These are phyloP conservation scores for Caretta caretta DNA, from an alignment of 2,113 vertebrate species.

Conservation along the genomic window DNA sequence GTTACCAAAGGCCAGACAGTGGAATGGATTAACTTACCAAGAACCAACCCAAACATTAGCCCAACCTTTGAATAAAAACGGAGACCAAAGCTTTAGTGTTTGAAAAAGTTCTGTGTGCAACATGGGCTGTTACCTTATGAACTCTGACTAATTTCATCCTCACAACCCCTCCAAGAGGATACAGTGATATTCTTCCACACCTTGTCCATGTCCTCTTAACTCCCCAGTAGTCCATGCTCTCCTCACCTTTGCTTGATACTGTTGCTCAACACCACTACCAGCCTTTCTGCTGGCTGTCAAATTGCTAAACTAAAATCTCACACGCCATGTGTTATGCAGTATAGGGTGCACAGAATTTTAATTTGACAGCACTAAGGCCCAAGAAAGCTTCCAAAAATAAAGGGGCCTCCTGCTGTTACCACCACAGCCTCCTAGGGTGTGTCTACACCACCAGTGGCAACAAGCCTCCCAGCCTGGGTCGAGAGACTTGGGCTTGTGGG, in stretches of 20 bases:
- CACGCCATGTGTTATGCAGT: background rate
- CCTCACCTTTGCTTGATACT: background rate
- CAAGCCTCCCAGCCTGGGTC: background rate
- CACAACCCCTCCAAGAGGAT: background rate
- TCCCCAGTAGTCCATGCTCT: background rate
- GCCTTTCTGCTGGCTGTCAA: background rate
- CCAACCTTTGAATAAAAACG: background rate
- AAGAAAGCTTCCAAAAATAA: background rate
- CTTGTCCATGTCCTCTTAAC: background rate
- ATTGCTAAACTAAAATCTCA: background rate
- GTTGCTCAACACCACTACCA: background rate
- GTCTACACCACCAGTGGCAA: background rate
- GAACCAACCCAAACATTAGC: background rate
- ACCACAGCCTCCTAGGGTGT: background rate
- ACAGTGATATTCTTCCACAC: background rate
- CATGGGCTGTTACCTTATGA: background rate
- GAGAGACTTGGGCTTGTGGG: background rate
- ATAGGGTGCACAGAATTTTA: background rate
- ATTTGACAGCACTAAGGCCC: background rate
- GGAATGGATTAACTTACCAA: slow-evolving; percentile 10
- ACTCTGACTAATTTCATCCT: fast-evolving
- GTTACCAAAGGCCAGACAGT: background rate
- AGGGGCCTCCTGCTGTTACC: background rate
- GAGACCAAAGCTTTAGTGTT: background rate
- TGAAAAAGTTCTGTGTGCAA: background rate